These are phyloP conservation scores for Luidia sarsii DNA, from an alignment of 53 echinoderm and acorn worm genomes.

Conservation along the genomic window DNA sequence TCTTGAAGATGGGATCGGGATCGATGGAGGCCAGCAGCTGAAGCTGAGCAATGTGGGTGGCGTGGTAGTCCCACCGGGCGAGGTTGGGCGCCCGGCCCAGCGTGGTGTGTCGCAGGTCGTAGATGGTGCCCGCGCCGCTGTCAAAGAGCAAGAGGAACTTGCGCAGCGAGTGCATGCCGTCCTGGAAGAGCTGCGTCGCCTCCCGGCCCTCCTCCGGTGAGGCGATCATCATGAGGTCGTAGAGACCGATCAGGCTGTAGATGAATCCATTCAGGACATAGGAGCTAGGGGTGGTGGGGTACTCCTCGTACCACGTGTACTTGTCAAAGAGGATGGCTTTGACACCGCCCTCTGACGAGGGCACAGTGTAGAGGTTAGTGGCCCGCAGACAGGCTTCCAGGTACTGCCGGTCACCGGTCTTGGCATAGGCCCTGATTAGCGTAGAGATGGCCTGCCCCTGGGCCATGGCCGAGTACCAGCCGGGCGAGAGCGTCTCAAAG, in stretches of 20 bases:
- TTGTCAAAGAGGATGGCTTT: conserved; percentile 90
- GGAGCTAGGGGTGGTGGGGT: conserved; percentile 91
- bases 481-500: conserved; percentile 74
- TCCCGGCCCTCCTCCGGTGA: conserved; percentile 83
- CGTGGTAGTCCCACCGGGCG: conserved; percentile 98
- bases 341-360: conserved; percentile 85
- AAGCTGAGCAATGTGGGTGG: conserved; percentile 93
- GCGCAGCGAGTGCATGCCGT: conserved; percentile 86
- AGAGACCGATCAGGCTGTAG: conserved; percentile 92
- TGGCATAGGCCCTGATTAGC: conserved; percentile 77
- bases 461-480: conserved; percentile 98
- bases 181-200: conserved; percentile 76
- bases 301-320: conserved; percentile 98
- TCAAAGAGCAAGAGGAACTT: conserved; percentile 89
- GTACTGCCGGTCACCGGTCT: conserved; percentile 73
- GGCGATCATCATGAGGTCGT: conserved; percentile 76
- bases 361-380: conserved; percentile 72
- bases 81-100: conserved; percentile 92
- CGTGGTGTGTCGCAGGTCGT: conserved; percentile 90
- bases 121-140: conserved; percentile 90
- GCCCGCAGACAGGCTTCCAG: conserved; percentile 76
- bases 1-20: conserved; percentile 82
- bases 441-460: conserved; percentile 97
- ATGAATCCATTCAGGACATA: conserved; percentile 98
- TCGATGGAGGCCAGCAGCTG: conserved; percentile 87